Conservation (phyloP, 37 sponge, comb jelly and placozoan genomes). For the Axinella damicornis region DNA sequence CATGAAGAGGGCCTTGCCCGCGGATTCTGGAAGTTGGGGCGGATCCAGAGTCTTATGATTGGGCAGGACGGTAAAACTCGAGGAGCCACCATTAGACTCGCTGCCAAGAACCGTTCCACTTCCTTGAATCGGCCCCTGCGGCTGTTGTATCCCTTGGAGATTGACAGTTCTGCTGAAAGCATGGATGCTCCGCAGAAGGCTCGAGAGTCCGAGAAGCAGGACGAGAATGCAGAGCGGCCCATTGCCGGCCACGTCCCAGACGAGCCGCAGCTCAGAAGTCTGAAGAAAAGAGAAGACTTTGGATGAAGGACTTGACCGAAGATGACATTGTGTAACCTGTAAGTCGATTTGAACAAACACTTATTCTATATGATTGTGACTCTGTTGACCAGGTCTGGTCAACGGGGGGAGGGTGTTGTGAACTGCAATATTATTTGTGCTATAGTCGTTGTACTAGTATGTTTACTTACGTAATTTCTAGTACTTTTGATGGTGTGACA, state of each 20-base stretch:
- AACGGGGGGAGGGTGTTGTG: background rate
- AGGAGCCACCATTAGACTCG: background rate
- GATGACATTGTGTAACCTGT: no score
- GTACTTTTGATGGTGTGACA: no score
- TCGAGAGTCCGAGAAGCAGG: background rate
- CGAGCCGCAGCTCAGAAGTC: no score
- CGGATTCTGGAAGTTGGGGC: conserved; percentile 9
- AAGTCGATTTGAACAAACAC: no score
- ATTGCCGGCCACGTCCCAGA: no score
- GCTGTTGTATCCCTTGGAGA: conserved; percentile 4
- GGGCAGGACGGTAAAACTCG: background rate
- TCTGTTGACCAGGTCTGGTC: conserved; percentile 21
- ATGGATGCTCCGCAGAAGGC: background rate
- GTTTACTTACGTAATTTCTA: no score
- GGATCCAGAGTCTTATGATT: background rate
- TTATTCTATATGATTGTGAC: no score
- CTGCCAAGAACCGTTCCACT: background rate
- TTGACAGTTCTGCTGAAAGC: background rate
- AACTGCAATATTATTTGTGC: no score
- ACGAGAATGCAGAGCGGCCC: background rate
- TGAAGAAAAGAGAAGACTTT: no score
- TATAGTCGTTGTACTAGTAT: no score
- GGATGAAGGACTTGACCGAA: no score
- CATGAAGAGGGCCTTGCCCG: background rate
- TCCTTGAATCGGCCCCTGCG: background rate